Evolutionary conservation across 2,888 invertebrate species (phyloP).

Genomic region (Nephrocerus scutellatus): DNA sequence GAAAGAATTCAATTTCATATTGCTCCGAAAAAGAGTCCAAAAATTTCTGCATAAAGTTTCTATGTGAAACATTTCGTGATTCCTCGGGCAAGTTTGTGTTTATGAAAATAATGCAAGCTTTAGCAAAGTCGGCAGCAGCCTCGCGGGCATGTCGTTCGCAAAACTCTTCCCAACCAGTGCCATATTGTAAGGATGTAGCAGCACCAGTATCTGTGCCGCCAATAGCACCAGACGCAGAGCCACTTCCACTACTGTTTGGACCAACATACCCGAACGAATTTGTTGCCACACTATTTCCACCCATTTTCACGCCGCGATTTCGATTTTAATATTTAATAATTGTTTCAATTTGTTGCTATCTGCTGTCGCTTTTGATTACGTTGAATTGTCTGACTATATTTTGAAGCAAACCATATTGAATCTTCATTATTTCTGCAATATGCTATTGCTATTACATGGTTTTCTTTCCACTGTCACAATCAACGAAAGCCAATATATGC

Average conservation of each 20-base stretch:
- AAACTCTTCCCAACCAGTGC: slow-evolving; percentile 73
- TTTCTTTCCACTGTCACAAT: no score
- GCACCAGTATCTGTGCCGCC: slow-evolving; percentile 25
- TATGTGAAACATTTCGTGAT: slow-evolving; percentile 62
- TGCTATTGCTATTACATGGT: no score
- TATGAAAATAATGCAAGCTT: slow-evolving; percentile 73
- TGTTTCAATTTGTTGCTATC: no score
- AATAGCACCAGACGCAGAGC: slow-evolving; percentile 21
- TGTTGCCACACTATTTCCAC: no score
- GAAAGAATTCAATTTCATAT: slow-evolving; percentile 71
- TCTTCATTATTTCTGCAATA: no score
- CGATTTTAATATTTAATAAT: no score
- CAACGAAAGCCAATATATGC: no score
- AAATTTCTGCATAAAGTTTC: slow-evolving; percentile 74
- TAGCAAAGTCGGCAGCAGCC: slow-evolving; percentile 82
- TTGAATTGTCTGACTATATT: no score
- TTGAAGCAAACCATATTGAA: no score
- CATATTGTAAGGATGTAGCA: slow-evolving; percentile 52
- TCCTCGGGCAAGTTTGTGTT: slow-evolving; percentile 63
- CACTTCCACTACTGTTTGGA: slow-evolving; percentile 31
- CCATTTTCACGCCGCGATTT: no score
- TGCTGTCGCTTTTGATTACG: no score
- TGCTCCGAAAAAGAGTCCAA: slow-evolving; percentile 77
- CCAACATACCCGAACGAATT: no score
- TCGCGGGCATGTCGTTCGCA: slow-evolving; percentile 80